Evolutionary conservation across 2,797 vertebrate species (phyloP).

Genomic region (Smutsia temminckii): DNA sequence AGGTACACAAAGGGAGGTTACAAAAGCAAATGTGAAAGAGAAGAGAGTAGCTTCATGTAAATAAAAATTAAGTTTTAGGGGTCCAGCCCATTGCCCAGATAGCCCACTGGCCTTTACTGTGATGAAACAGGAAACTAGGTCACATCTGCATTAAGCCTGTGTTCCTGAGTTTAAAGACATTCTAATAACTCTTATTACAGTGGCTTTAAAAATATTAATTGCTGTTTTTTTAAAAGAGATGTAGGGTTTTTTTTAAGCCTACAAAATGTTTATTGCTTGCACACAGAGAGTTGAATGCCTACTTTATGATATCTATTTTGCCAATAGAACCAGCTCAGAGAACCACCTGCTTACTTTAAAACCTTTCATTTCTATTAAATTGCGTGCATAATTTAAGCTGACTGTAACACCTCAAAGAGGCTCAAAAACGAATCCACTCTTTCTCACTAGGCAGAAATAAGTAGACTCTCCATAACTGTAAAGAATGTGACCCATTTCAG

Average conservation of each 20-base stretch:
- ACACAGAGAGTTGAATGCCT: conserved; percentile 15
- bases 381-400: conserved; percentile 64
- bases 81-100: not conserved
- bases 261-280: not conserved
- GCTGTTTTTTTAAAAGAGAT: not conserved
- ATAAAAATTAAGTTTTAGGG: not conserved
- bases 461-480: conserved; percentile 31
- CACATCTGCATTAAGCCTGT: not conserved
- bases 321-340: conserved; percentile 18
- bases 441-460: conserved; percentile 64
- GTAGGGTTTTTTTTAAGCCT: not conserved
- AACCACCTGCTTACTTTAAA: conserved; percentile 51
- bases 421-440: conserved; percentile 46
- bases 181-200: not conserved
- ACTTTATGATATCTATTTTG: conserved; percentile 44
- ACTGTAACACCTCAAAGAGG: conserved; percentile 45
- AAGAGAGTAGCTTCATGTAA: not conserved
- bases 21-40: not conserved
- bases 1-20: not conserved
- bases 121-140: not conserved
- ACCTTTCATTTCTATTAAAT: conserved; percentile 64
- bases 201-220: not conserved
- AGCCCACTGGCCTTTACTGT: not conserved
- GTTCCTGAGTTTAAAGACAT: not conserved
- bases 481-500: conserved; percentile 60